Evolutionary conservation across 1,140 invertebrate species (phyloP).

Genomic region (Drosophila jambulina): DNA sequence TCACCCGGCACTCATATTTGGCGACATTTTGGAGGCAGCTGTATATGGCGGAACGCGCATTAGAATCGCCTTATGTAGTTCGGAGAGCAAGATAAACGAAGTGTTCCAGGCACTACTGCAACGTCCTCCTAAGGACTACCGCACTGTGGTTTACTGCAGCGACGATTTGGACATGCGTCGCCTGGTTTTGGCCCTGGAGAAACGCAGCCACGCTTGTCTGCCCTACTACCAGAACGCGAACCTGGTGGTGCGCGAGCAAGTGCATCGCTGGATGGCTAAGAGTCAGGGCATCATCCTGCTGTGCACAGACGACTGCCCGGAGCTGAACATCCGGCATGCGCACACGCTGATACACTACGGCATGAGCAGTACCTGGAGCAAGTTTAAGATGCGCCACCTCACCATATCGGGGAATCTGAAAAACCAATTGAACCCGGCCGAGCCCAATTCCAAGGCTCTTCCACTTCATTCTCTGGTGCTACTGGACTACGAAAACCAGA

Average conservation of each 20-base stretch:
- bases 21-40: constrained; percentile 60
- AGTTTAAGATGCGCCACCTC: constrained; percentile 57
- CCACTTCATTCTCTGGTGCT: constrained; percentile 39
- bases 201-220: constrained; percentile 26
- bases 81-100: constrained; percentile 19
- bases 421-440: constrained; percentile 9
- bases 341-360: constrained; percentile 52
- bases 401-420: constrained; percentile 22
- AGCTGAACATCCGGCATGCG: constrained; percentile 39
- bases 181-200: constrained; percentile 7
- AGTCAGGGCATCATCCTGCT: constrained; percentile 31
- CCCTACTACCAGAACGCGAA: constrained; percentile 47
- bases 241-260: constrained; percentile 13
- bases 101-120: constrained; percentile 23
- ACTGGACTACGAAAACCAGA: constrained; percentile 44
- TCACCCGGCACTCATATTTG: constrained; percentile 44
- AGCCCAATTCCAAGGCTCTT: background rate
- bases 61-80: background rate
- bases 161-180: constrained; percentile 34
- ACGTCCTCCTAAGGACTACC: constrained; percentile 27
- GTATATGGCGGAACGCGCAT: constrained; percentile 46
- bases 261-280: constrained; percentile 33
- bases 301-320: constrained; percentile 58
- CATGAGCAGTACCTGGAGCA: constrained; percentile 49
- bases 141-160: constrained; percentile 52